phyloP scores from a whole-genome alignment of 2,113 vertebrate species.

The Triplophysa siluroides region DNA sequence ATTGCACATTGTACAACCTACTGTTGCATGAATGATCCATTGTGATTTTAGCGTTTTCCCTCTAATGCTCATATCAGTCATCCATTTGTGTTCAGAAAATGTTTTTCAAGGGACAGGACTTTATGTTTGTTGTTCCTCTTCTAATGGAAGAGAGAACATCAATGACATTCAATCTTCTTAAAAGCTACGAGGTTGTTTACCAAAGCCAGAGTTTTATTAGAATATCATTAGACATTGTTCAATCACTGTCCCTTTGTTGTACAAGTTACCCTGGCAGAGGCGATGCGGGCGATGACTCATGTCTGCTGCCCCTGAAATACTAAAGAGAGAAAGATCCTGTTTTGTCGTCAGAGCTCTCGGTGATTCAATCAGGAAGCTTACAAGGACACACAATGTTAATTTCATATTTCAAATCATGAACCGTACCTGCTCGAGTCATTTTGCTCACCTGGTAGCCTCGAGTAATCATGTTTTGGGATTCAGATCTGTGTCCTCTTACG shows the following conservation, averaged over 20 bases:
- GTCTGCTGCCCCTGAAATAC: constrained; percentile 59
- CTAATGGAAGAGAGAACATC: constrained; percentile 50
- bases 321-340: constrained; percentile 63
- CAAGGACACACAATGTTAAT: constrained; percentile 78
- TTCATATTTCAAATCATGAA: constrained; percentile 62
- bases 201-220: constrained; percentile 74
- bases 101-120: neutral
- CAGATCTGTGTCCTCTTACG: neutral
- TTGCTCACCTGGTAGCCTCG: constrained; percentile 6
- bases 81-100: neutral
- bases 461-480: constrained; percentile 18
- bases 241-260: constrained; percentile 61
- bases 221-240: constrained; percentile 73
- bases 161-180: constrained; percentile 76
- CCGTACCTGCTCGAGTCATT: constrained; percentile 32
- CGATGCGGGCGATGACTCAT: constrained; percentile 74
- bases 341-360: constrained; percentile 64
- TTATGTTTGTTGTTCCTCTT: constrained; percentile 33
- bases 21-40: neutral
- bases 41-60: neutral
- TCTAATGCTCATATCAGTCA: neutral
- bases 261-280: constrained; percentile 69
- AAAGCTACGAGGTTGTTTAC: constrained; percentile 75
- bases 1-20: neutral
- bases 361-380: constrained; percentile 77